Evolutionary conservation across 2,113 vertebrate genomes (phyloP), one percentile per base, ranked within the genome.

Genomic region (Poeciliopsis prolifica): DNA sequence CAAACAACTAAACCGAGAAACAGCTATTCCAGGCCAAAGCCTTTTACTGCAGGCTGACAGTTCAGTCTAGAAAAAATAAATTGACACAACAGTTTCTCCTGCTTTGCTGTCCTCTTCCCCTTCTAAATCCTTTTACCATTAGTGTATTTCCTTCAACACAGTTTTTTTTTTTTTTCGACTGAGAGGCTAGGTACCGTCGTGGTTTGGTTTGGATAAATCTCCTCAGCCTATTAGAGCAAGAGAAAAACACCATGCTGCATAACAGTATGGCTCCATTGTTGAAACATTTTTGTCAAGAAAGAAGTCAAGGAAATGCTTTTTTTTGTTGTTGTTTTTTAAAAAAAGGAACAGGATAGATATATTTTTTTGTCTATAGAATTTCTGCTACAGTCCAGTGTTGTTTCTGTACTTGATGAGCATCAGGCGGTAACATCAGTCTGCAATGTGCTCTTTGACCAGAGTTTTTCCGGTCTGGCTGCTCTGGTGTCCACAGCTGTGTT

Each of bases 221-320:
- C 76, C 72, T 83, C 81, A 70, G 83, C 76, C 74, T 82, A 80
- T 83, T 65, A 86, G 80, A 84, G 83, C 77, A 81, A 69, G 54
- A 85, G 72, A 80, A 84, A 85, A 87, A 79, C 58, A 33, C 73
- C 75, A 69, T 62, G 68, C 82, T 88, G 80, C 86, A 83, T 80
- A 88, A 88, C 72, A 17, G 69, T n/a, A 26, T 31, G 75, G 0
- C 70, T 48, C 82, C 69, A 81, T 77, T 73, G 71, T 84, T 66
- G 65, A 70, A 74, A 79, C 78, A 33, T 72, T 60, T 81, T 28
- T 24, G 40, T 79, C 51, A 19, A 28, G 24, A 77, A 74, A 35
- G 9, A 35, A n/a, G 37, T 82, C 48, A 66, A 74, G 5, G 61
- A 80, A 73, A 58, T 61, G 62, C 70, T 79, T 37, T 30, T 3